Evolutionary conservation across 1,140 invertebrate species (phyloP), one percentile per base, ranked within the genome.

Genomic region (Nasonia giraulti): DNA sequence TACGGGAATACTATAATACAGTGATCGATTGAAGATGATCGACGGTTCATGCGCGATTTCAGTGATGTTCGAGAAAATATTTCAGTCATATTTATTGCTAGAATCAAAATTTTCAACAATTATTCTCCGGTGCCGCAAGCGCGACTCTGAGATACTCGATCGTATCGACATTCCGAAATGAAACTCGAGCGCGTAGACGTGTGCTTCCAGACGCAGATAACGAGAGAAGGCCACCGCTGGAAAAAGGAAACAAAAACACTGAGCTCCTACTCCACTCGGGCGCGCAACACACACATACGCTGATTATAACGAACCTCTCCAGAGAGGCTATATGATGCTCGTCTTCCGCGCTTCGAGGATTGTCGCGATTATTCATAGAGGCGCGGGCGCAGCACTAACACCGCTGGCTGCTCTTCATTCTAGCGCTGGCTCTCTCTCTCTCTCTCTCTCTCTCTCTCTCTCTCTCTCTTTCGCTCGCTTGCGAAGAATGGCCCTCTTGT

Each of bases 361-460:
- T 23, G 74, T 69, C 40, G 82, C 66, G 76, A 84, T 84, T 84
- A 84, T 84, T 84, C 82, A 84, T 79, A 83, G 73, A 47, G 74
- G 86, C 85, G 84, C 86, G 85, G 23, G 17, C 82, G 80, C 37
- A 12, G 10, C 40, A 44, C 40, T 44, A 44, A 44, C 10, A 44
- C 40, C 10, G 40, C 40, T n/a, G 7, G 17, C n/a, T 80, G 55
- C 50, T 55, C 50, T 62, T 47, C 37, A 76, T 82, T 82, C 81
- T 76, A 81, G 23, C 69, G 40, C 40, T 44, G 40, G 40, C 40
- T 27, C 14, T n/a, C 78, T 80, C 62, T 62, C 17, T 66, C 68
- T 5, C 23, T 8, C 40, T 5, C 27, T 4, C 17, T 44, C 47
- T 50, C 33, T 23, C 12, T 5, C 27, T 4, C 17, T 44, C 47